A percentile compares a stretch with the other conserved stretches of the same genome.
These are phyloP conservation scores for Trilocha varians DNA, from an alignment of 2,888 invertebrate genomes.

Conservation along the genomic window DNA sequence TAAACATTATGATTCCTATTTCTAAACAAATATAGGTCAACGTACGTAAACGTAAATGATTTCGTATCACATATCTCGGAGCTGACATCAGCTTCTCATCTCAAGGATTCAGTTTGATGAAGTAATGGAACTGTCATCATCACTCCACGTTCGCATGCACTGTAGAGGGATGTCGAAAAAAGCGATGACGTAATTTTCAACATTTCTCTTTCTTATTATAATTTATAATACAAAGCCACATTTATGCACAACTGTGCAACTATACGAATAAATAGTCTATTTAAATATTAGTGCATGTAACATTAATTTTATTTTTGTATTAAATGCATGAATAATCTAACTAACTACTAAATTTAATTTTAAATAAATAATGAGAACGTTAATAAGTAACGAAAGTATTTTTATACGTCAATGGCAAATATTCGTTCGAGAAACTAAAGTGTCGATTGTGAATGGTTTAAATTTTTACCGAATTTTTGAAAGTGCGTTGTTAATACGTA, in stretches of 20 bases:
- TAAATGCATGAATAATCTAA: background rate
- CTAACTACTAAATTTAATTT: no score
- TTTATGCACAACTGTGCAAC: background rate
- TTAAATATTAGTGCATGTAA: background rate
- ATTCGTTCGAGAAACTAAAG: background rate
- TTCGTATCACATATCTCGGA: conserved; percentile 6
- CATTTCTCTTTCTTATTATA: background rate
- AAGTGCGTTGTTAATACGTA: background rate
- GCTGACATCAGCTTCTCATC: conserved; percentile 6
- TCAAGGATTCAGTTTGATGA: conserved; percentile 5
- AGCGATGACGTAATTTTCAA: background rate
- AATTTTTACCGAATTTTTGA: background rate
- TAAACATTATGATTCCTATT: background rate
- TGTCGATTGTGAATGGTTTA: background rate
- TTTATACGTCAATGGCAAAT: no score
- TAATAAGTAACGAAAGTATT: no score
- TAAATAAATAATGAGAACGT: no score
- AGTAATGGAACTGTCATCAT: conserved; percentile 2
- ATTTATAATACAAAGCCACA: background rate
- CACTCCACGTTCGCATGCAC: background rate
- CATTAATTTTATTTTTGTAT: background rate
- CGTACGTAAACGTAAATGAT: conserved; percentile 8
- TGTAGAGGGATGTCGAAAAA: background rate
- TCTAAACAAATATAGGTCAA: conserved; percentile 7
- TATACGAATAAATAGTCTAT: background rate